Evolutionary conservation across 2,888 invertebrate species (phyloP), one percentile per base, ranked within the genome.

Genomic region (Dichetophora obliterata): DNA sequence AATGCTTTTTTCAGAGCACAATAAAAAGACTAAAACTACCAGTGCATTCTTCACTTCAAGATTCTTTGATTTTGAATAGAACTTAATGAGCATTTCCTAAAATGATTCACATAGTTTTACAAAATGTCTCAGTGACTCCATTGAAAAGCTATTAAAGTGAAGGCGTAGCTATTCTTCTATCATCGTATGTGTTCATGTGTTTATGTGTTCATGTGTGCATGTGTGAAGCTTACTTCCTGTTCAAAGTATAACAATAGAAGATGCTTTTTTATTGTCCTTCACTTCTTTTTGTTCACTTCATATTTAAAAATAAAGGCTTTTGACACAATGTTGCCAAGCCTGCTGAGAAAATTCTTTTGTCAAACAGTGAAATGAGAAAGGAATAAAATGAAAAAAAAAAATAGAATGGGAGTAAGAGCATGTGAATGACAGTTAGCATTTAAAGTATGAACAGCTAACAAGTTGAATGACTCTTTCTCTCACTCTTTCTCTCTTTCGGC

Each of bases 201-300:
- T n/a, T n/a, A n/a, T n/a, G n/a, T n/a, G n/a, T 59, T 16, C 19
- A 19, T 66, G 68, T 50, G 68, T 24, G 22, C 48, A 34, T 52
- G 71, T 59, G 34, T 16, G 22, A 22, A 9, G 14, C 37, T n/a
- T 57, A 59, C 71, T 71, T 71, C 59, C 59, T 57, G 37, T 57
- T 57, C 37, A 43, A 71, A 71, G 19, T 57, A n/a, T 22, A 71
- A 71, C 71, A 71, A 71, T 31, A 50, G 71, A 27, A 3, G 24
- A 9, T 19, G 31, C 27, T 22, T 43, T n/a, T 34, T 19, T 71
- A 24, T 31, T 70, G 27, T 70, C 11, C n/a, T 69, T 16, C 27
- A n/a, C 52, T 52, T 31, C 19, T 34, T 34, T 22, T 61, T 61
- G 61, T 27, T 14, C 61, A 31, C 19, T 31, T 34, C n/a, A 34